Conservation (phyloP, 2,797 vertebrate genomes). For the Carcharodon carcharias region DNA sequence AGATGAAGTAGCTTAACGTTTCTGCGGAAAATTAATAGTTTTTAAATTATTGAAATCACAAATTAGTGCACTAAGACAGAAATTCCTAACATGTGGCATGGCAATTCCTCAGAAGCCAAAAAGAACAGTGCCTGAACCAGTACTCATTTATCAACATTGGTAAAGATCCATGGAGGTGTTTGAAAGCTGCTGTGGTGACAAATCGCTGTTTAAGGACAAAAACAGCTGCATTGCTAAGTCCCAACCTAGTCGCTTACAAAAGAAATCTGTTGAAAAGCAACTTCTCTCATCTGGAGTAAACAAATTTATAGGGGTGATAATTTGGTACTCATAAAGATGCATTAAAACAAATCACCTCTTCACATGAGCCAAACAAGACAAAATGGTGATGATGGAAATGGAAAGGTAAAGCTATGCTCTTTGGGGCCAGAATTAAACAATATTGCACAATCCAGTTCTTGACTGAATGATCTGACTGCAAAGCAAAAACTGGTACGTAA, state of each 20-base stretch:
- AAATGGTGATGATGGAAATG: neutral
- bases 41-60: neutral
- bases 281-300: neutral
- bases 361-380: neutral
- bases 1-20: neutral
- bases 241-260: neutral
- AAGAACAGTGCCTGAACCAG: neutral
- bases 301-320: neutral
- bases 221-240: neutral
- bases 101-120: neutral
- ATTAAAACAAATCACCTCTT: neutral
- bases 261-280: constrained; percentile 1
- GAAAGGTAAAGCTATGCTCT: neutral
- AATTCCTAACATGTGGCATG: neutral
- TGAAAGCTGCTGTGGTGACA: constrained; percentile 22
- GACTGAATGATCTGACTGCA: neutral
- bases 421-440: neutral
- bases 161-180: neutral
- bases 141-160: neutral
- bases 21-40: constrained; percentile 3
- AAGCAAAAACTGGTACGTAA: neutral
- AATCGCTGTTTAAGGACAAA: constrained; percentile 11
- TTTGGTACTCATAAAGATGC: neutral
- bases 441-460: neutral
- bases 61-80: neutral